Conservation (phyloP, 64 coral and sea anemone genomes). For the Exaiptasia diaphana region DNA sequence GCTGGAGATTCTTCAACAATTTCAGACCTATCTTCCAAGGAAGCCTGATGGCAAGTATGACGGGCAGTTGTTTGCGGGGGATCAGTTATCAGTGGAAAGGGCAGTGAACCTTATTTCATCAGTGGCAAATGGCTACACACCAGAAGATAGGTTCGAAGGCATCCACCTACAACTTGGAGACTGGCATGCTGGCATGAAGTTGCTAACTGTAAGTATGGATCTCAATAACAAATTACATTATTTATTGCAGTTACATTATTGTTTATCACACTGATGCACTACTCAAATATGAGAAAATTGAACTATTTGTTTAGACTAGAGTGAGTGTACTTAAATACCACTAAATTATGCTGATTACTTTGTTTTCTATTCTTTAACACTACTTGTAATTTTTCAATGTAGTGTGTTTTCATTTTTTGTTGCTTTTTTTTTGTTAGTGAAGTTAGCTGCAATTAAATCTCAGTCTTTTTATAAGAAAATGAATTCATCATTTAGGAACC, state of each 20-base stretch:
- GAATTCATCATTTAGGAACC: too few relatives aligned
- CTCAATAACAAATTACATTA: background rate
- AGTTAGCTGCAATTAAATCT: too few relatives aligned
- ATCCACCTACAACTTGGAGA: conserved; percentile 43
- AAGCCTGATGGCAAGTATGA: conserved; percentile 12
- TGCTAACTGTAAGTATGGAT: conserved; percentile 10
- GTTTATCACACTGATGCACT: background rate
- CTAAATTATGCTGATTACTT: background rate
- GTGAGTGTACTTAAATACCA: background rate
- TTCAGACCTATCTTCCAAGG: conserved; percentile 31
- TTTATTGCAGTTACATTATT: background rate
- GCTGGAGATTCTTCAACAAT: conserved; percentile 24
- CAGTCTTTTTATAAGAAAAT: too few relatives aligned
- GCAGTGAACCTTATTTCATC: conserved; percentile 33
- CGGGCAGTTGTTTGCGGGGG: conserved; percentile 36
- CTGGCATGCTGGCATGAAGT: conserved; percentile 45
- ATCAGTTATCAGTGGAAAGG: conserved; percentile 44
- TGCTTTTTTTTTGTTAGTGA: too few relatives aligned
- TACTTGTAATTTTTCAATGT: background rate
- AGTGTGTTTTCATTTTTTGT: background rate
- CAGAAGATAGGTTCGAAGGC: conserved; percentile 25
- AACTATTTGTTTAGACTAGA: background rate
- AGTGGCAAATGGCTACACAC: conserved; percentile 39
- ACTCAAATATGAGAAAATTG: background rate
- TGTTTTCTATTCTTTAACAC: background rate